phyloP scores from a whole-genome alignment of 2,888 invertebrate species.

The Harpalus rufipes region DNA sequence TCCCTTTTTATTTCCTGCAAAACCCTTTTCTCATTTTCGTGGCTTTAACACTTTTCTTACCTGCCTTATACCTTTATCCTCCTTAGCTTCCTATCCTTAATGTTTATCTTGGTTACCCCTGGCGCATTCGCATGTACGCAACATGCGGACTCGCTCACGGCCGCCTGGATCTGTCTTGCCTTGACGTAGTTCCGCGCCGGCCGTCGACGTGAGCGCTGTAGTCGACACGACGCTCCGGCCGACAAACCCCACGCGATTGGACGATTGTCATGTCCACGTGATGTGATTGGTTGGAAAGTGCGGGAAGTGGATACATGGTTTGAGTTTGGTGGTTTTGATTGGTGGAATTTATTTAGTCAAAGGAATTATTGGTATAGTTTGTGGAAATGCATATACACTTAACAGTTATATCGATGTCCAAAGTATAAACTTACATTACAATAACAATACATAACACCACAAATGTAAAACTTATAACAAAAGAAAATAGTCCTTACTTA shows the following conservation, averaged over 20 bases:
- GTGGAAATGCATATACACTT: too few species aligned
- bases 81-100: neutral
- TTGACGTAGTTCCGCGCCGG: conserved; percentile 75
- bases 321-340: neutral
- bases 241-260: conserved; percentile 40
- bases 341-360: too few species aligned
- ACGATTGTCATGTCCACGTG: conserved; percentile 27
- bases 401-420: too few species aligned
- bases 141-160: conserved; percentile 13
- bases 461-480: too few species aligned
- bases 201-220: conserved; percentile 69
- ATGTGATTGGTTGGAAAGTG: conserved; percentile 41
- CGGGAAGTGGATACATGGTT: neutral
- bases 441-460: too few species aligned
- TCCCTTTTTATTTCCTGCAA: conserved; percentile 10
- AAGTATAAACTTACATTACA: too few species aligned
- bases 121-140: conserved; percentile 17
- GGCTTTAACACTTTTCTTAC: neutral
- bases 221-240: conserved; percentile 11
- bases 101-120: conserved; percentile 52
- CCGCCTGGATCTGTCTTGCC: conserved; percentile 72
- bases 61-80: neutral
- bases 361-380: too few species aligned
- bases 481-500: too few species aligned
- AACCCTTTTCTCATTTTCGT: too few species aligned